These are phyloP conservation scores for Tribolium freemani DNA, from an alignment of 2,888 invertebrate species.

Conservation along the genomic window DNA sequence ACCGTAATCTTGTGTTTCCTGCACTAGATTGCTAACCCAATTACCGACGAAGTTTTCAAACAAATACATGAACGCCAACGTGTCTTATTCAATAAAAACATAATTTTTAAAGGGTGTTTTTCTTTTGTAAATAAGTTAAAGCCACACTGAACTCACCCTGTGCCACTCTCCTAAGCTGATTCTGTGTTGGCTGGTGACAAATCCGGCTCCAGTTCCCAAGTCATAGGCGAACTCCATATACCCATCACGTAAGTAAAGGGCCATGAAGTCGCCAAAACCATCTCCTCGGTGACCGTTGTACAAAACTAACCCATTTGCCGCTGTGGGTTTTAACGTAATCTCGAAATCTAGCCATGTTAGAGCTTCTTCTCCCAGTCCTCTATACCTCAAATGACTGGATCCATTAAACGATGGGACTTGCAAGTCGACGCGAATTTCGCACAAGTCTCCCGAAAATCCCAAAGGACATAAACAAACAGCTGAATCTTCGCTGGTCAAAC, in stretches of 20 bases:
- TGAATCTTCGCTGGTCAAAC: slow-evolving; percentile 73
- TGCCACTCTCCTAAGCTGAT: slow-evolving; percentile 89
- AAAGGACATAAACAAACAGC: slow-evolving; percentile 91
- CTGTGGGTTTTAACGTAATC: slow-evolving; percentile 87
- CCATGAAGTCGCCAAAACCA: slow-evolving; percentile 93
- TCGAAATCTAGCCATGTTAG: slow-evolving; percentile 92
- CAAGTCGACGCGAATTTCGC: slow-evolving; percentile 89
- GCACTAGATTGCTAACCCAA: background rate
- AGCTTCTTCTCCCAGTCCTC: slow-evolving; percentile 87
- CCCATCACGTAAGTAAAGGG: slow-evolving; percentile 85
- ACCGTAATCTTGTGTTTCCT: background rate
- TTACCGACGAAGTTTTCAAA: background rate
- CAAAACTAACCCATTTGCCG: slow-evolving; percentile 85
- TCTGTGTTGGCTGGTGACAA: slow-evolving; percentile 81
- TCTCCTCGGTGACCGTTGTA: slow-evolving; percentile 93
- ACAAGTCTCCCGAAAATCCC: slow-evolving; percentile 92
- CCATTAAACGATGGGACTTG: slow-evolving; percentile 96
- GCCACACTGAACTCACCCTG: slow-evolving; percentile 81
- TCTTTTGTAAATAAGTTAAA: too few species aligned
- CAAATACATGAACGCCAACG: background rate
- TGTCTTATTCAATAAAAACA: background rate
- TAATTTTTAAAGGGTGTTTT: too few species aligned
- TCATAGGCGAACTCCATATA: slow-evolving; percentile 94
- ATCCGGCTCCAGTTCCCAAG: slow-evolving; percentile 88
- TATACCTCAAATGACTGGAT: slow-evolving; percentile 90